Conservation (phyloP, 2,888 invertebrate species). For the Malacosoma neustria region DNA sequence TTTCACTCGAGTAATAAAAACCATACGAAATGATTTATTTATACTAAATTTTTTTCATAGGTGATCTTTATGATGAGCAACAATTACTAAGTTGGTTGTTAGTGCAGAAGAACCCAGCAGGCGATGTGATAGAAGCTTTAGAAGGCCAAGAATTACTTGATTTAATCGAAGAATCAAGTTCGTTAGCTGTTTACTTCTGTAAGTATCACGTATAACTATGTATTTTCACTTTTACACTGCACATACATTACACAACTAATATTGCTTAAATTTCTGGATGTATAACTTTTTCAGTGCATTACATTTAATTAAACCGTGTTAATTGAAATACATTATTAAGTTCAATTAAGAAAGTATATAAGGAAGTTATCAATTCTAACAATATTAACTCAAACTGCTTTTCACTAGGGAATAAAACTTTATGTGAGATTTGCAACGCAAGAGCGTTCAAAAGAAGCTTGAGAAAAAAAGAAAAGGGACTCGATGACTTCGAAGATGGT, state of each 20-base stretch:
- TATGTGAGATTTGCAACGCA: conserved; percentile 89
- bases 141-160: conserved; percentile 86
- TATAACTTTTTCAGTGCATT: too few relatives aligned
- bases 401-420: conserved; percentile 90
- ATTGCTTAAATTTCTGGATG: conserved; percentile 9
- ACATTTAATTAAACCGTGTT: too few relatives aligned
- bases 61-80: conserved; percentile 90
- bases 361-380: too few relatives aligned
- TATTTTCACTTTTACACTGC: conserved; percentile 18
- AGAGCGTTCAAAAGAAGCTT: conserved; percentile 81
- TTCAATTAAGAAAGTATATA: too few relatives aligned
- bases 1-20: too few relatives aligned
- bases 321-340: too few relatives aligned
- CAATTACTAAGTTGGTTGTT: conserved; percentile 92
- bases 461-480: conserved; percentile 77
- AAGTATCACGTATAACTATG: conserved; percentile 65
- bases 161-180: conserved; percentile 85
- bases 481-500: conserved; percentile 58
- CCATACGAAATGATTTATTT: too few relatives aligned
- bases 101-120: conserved; percentile 93
- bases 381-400: conserved; percentile 39
- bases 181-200: conserved; percentile 95
- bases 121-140: conserved; percentile 91
- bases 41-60: too few relatives aligned
- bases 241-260: conserved; percentile 27